Evolutionary conservation across 2,797 vertebrate species (phyloP), one percentile per base, ranked within the genome.

Genomic region (Otolemur crassicaudatus): DNA sequence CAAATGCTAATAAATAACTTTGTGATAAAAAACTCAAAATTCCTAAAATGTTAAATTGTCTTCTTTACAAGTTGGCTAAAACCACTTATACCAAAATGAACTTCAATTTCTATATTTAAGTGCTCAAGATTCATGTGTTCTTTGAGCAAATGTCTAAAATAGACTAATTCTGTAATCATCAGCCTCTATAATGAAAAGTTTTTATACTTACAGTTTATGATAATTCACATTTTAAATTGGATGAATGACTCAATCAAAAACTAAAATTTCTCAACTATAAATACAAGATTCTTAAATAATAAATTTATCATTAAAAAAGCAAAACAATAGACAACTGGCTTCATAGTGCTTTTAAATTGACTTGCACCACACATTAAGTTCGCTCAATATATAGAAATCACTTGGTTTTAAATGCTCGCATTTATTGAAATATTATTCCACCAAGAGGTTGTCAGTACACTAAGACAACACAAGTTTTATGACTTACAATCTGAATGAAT

Each of bases 21-120:
- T 27, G 88, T 80, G 20, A 80, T n/a, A 93, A 79, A 97, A 96
- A 95, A 46, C 12, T 83, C 31, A 95, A 92, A 94, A 93, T 81
- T 85, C 40, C 49, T 90, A 89, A 83, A 92, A 87, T 92, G 37
- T 87, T 84, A 87, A 89, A 29, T 29, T 76, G 91, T 25, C 63
- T 80, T 94, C 72, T 49, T 92, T 60, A 92, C 37, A 96, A 95
- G 23, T 23, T 80, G 56, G 31, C 12, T 83, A 79, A 81, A 91
- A 72, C 19, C 7, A 82, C 53, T 93, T 88, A 91, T 0, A 83
- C 7, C 27, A 95, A 89, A 79, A 89, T 75, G 65, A 94, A 95
- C 22, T 85, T 9, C 34, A 89, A 77, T 20, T 87, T 79, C 70
- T 84, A 46, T 67, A 86, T 70, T 9, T 37, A 80, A 90, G 23